These are phyloP conservation scores for Coleophora deauratella DNA, from an alignment of 2,888 invertebrate species.

Conservation along the genomic window DNA sequence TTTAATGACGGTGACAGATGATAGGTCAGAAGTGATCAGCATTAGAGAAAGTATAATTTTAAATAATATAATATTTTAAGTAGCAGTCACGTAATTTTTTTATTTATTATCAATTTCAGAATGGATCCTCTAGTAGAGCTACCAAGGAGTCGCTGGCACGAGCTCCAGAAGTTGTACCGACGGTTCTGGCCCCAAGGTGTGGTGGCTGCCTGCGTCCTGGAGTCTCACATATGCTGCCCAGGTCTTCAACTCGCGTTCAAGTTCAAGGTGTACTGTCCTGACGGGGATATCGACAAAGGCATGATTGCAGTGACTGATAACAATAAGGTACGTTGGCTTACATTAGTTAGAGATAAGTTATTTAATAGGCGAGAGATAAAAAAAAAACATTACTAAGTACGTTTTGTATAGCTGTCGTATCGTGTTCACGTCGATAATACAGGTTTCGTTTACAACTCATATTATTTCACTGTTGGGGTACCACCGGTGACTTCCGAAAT, in stretches of 20 bases:
- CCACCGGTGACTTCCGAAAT: too few relatives aligned
- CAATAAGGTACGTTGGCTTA: conserved; percentile 15
- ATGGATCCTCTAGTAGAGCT: conserved; percentile 17
- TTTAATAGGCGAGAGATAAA: too few relatives aligned
- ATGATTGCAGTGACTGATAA: conserved; percentile 22
- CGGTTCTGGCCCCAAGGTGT: conserved; percentile 23
- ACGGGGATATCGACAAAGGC: conserved; percentile 27
- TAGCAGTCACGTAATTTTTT: not conserved
- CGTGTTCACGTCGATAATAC: too few relatives aligned
- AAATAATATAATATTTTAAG: not conserved
- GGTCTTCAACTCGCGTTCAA: conserved; percentile 16
- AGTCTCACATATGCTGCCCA: conserved; percentile 20
- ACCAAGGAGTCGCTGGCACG: conserved; percentile 21
- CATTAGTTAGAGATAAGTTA: too few relatives aligned
- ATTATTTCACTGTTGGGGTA: too few relatives aligned
- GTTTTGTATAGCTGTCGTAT: too few relatives aligned
- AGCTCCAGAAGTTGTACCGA: conserved; percentile 21
- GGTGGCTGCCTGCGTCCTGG: conserved; percentile 23
- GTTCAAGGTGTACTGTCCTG: conserved; percentile 30
- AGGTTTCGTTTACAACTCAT: too few relatives aligned
- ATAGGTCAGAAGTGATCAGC: too few relatives aligned
- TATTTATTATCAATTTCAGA: not conserved
- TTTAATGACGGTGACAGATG: too few relatives aligned
- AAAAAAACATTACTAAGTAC: too few relatives aligned
- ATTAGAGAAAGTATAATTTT: too few relatives aligned